Conservation (phyloP, 2,888 invertebrate species). For the Mythimna albipuncta region DNA sequence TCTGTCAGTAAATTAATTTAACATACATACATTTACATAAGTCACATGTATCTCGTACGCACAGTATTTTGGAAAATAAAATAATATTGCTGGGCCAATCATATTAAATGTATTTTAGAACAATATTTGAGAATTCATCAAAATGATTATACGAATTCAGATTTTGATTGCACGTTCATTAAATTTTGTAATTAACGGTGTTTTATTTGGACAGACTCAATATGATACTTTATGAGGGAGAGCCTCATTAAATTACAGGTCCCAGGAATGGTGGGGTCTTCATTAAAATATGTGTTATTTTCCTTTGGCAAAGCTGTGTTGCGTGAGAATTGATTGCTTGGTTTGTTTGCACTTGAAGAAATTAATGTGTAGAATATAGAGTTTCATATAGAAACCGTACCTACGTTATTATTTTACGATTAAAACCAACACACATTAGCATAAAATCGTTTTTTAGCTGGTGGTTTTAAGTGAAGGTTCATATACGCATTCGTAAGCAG, state of each 20-base stretch:
- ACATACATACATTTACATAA: too few relatives aligned
- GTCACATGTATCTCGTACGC: too few relatives aligned
- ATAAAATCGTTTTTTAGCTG: too few relatives aligned
- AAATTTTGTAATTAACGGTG: neutral
- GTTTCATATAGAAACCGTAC: neutral
- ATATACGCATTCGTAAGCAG: too few relatives aligned
- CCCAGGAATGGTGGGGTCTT: neutral
- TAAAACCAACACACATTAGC: too few relatives aligned
- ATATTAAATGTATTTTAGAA: neutral
- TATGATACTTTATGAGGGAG: slow-evolving; percentile 31
- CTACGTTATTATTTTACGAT: neutral
- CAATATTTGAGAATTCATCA: neutral
- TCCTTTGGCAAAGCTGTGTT: neutral
- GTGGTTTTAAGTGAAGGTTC: too few relatives aligned
- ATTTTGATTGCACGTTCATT: slow-evolving; percentile 19
- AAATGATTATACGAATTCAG: neutral
- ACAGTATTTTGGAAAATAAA: too few relatives aligned
- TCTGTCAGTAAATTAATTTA: too few relatives aligned
- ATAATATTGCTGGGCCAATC: neutral
- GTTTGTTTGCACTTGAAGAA: neutral
- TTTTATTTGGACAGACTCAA: slow-evolving; percentile 9
- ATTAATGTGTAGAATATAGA: neutral
- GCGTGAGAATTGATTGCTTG: neutral
- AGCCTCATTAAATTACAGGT: slow-evolving; percentile 11
- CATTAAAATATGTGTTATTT: slow-evolving; percentile 33